Evolutionary conservation across 1,140 invertebrate genomes (phyloP).

Genomic region (Batillaria attramentaria): DNA sequence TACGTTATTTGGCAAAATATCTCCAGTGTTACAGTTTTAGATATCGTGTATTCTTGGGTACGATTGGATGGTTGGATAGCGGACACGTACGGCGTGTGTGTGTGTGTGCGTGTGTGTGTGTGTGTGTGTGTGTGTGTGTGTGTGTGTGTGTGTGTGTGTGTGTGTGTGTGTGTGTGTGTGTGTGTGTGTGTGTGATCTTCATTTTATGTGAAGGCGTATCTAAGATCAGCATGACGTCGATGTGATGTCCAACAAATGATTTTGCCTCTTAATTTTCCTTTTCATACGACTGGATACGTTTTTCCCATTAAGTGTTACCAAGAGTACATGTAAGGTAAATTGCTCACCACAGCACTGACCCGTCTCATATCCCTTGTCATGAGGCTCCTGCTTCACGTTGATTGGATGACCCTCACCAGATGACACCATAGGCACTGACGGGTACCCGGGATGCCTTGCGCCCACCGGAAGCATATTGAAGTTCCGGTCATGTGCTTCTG

Average conservation of each 20-base stretch:
- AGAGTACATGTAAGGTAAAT: no score
- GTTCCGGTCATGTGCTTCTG: constrained; percentile 33
- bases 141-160: neutral
- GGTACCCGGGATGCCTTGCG: constrained; percentile 46
- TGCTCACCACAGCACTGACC: constrained; percentile 37
- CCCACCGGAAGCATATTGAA: constrained; percentile 29
- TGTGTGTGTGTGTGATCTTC: neutral
- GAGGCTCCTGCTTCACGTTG: constrained; percentile 35
- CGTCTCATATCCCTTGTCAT: constrained; percentile 33
- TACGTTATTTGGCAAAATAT: no score
- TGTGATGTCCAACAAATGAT: no score
- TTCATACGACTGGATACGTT: no score
- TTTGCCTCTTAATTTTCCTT: no score
- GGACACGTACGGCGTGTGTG: neutral
- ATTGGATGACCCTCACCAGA: constrained; percentile 12
- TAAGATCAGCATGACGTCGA: no score
- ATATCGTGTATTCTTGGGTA: no score
- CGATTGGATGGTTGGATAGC: no score
- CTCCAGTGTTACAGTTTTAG: no score
- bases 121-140: neutral
- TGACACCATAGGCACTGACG: constrained; percentile 28
- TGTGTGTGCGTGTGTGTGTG: neutral
- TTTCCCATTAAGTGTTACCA: no score
- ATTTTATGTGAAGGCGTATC: no score
- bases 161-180: neutral